Percentiles rank a stretch among this genome's conserved stretches.
These are phyloP conservation scores for Acyrthosiphon pisum DNA, from an alignment of 1,140 invertebrate genomes.

Conservation along the genomic window DNA sequence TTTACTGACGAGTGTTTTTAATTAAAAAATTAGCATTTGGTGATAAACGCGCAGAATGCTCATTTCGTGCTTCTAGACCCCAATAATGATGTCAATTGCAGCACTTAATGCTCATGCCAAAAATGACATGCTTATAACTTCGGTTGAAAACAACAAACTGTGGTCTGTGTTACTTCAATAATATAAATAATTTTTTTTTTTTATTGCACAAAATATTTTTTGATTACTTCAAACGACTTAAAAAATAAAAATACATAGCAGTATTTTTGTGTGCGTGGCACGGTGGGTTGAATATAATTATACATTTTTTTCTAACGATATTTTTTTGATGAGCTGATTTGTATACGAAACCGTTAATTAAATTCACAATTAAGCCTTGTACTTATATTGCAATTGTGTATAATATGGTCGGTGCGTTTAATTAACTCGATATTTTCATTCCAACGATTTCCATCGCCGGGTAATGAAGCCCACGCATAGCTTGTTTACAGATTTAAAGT, in stretches of 20 bases:
- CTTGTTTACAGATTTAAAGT: not conserved
- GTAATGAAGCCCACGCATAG: not conserved
- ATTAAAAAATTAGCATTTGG: not conserved
- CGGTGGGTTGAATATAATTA: not conserved
- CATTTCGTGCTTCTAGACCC: not conserved
- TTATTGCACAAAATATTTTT: not conserved
- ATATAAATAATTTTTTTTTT: not conserved
- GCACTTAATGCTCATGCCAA: not conserved
- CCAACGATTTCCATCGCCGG: not conserved
- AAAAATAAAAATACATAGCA: not conserved
- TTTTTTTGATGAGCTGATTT: not conserved
- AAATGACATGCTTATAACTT: not conserved
- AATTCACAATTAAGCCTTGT: not conserved
- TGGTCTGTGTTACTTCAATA: not conserved
- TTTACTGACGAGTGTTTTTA: not conserved
- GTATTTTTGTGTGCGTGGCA: not conserved
- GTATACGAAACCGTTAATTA: not conserved
- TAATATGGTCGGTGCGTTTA: not conserved
- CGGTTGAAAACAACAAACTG: too few relatives aligned
- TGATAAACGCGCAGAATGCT: not conserved
- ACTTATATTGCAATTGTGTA: not conserved
- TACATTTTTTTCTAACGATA: not conserved
- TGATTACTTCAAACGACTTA: not conserved
- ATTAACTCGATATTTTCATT: not conserved
- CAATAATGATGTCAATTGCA: not conserved